These are phyloP conservation scores for Cebuella pygmaea DNA, from an alignment of 2,797 vertebrate genomes.

Conservation along the genomic window DNA sequence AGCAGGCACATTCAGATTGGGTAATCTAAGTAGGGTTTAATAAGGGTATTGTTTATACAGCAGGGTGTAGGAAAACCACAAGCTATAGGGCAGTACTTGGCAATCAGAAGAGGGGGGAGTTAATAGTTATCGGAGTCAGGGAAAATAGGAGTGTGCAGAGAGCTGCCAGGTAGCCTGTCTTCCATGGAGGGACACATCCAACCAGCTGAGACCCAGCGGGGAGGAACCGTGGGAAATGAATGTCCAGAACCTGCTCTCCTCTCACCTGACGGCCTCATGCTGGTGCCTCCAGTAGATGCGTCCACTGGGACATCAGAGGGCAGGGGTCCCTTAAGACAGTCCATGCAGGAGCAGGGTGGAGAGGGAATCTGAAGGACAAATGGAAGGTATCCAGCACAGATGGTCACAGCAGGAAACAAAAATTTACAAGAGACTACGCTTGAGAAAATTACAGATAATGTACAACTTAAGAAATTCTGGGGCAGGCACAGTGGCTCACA, in stretches of 20 bases:
- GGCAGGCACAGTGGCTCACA: too few species aligned
- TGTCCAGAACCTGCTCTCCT: not conserved
- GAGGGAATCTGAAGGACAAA: not conserved
- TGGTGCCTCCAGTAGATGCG: not conserved
- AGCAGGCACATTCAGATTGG: not conserved
- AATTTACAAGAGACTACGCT: not conserved
- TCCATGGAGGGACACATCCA: accelerated
- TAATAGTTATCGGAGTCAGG: not conserved
- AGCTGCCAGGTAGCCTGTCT: not conserved
- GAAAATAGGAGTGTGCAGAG: not conserved
- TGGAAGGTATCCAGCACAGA: not conserved
- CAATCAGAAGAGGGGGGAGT: not conserved
- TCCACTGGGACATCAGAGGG: not conserved
- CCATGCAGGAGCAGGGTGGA: not conserved
- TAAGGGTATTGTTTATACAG: slow-evolving; percentile 21
- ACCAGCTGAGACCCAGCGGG: not conserved
- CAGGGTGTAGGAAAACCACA: not conserved
- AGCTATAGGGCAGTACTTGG: not conserved
- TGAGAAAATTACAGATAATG: not conserved
- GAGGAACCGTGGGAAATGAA: not conserved
- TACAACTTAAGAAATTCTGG: not conserved
- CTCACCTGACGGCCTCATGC: not conserved
- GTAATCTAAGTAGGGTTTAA: slow-evolving; percentile 28
- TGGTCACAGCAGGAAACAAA: not conserved
- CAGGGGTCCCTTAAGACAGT: not conserved